A percentile compares a stretch with the other conserved stretches of the same genome.
These are phyloP conservation scores for Montipora cactus DNA, from an alignment of 64 coral and sea anemone species.

Conservation along the genomic window DNA sequence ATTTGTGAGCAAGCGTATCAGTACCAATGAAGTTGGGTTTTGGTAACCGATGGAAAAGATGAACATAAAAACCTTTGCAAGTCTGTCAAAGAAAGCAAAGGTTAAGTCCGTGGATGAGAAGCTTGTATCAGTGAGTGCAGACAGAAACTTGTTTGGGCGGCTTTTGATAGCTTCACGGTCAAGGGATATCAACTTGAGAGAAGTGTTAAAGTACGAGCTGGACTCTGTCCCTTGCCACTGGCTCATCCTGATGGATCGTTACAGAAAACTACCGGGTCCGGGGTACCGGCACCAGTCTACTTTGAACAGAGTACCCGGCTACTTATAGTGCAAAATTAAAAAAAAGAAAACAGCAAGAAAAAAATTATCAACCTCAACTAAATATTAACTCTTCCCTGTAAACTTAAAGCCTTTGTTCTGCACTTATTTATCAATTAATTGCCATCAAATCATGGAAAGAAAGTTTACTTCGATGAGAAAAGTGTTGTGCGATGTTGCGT, in stretches of 20 bases:
- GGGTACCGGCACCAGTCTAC: conserved; percentile 1
- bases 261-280: conserved; percentile 36
- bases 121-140: conserved; percentile 7
- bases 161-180: conserved; percentile 19
- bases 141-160: conserved; percentile 30
- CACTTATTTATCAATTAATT: too few species aligned
- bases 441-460: too few species aligned
- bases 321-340: too few species aligned
- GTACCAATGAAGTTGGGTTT: conserved; percentile 22
- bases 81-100: too few species aligned
- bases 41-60: conserved; percentile 43
- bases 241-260: conserved; percentile 49
- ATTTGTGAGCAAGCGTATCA: conserved; percentile 41
- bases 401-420: too few species aligned
- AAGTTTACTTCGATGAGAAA: too few species aligned
- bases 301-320: too few species aligned
- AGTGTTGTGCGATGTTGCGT: too few species aligned
- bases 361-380: too few species aligned
- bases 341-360: not conserved
- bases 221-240: conserved; percentile 22
- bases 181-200: conserved; percentile 50
- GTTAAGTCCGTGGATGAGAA: conserved; percentile 19
- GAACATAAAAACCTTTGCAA: too few species aligned
- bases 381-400: too few species aligned
- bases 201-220: conserved; percentile 39